phyloP scores from a whole-genome alignment of 2,797 vertebrate genomes.

The Dicrostonyx torquatus region DNA sequence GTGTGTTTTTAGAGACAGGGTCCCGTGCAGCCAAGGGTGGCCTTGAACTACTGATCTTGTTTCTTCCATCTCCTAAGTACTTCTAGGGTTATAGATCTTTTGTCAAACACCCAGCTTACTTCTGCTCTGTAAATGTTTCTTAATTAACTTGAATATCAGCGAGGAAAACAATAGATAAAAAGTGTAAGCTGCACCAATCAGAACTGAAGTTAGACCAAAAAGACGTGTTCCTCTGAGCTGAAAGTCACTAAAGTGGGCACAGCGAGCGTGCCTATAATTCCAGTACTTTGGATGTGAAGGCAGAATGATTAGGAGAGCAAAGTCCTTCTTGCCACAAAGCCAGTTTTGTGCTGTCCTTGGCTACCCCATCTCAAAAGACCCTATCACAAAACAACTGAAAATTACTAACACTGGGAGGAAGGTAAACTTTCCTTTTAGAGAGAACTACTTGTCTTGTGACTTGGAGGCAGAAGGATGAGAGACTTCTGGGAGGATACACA shows the following conservation, averaged over 20 bases:
- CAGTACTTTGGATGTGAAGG: background rate
- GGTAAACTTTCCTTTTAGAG: background rate
- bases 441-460: background rate
- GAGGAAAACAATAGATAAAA: background rate
- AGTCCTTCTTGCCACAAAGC: background rate
- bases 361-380: background rate
- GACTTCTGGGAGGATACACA: background rate
- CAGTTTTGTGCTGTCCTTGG: background rate
- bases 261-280: background rate
- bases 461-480: background rate
- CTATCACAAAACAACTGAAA: background rate
- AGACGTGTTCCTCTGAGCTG: conserved; percentile 9
- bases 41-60: background rate
- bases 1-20: background rate
- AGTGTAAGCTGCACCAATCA: conserved; percentile 6
- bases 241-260: background rate
- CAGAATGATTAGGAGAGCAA: background rate
- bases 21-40: background rate
- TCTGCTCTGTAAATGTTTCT: conserved; percentile 36
- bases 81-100: background rate
- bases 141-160: conserved; percentile 24
- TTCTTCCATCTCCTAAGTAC: background rate
- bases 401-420: background rate
- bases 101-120: background rate
- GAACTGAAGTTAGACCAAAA: conserved; percentile 5